Base-by-base conservation (phyloP, 2,888 invertebrate species). In the Dynastes tityus region DNA sequence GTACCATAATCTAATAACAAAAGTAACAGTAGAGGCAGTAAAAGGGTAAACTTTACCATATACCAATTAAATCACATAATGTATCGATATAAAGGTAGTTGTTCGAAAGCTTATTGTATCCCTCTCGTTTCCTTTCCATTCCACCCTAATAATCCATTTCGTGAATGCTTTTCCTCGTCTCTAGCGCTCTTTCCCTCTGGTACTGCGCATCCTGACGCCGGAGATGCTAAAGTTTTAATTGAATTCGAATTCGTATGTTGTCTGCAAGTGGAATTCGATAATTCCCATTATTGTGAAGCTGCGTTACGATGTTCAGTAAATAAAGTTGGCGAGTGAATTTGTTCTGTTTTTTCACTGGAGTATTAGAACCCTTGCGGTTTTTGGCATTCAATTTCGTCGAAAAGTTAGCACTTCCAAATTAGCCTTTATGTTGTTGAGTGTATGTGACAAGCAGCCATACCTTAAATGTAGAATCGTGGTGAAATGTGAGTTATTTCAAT, bases 191-290 rank as follows among this genome's bases (percentile, higher is more conserved):
- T 53, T 53, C 16, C 53, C 5, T 16, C 53, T 53, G n/a, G n/a
- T 53, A 6, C 16, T n/a, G 53, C 53, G 53, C 53, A 53, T 16
- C 16, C 9, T 16, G n/a, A 53, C 53, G 13, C n/a, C 53, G 53
- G 53, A 53, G 65, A 16, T 40, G 40, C n/a, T 11, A 64, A 76
- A 76, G 76, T 76, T 76, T 76, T 76, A 76, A 76, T 76, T 76
- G 76, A 76, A 76, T 76, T 64, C 40, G 76, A 63, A 51, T 64
- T 76, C 61, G 76, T 53, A 53, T 53, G 53, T 53, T 64, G 49
- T 49, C 16, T 22, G 49, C 70, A 32, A 53, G 53, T 53, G 55
- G 51, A 55, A 71, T 71, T 55, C 70, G 29, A 32, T 71, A 71
- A 71, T 71, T 37, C 55, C 55, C 37, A 53, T 71, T 71, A 55